Base-by-base conservation (phyloP, 2,888 invertebrate genomes). In the Pedicia rivosa region DNA sequence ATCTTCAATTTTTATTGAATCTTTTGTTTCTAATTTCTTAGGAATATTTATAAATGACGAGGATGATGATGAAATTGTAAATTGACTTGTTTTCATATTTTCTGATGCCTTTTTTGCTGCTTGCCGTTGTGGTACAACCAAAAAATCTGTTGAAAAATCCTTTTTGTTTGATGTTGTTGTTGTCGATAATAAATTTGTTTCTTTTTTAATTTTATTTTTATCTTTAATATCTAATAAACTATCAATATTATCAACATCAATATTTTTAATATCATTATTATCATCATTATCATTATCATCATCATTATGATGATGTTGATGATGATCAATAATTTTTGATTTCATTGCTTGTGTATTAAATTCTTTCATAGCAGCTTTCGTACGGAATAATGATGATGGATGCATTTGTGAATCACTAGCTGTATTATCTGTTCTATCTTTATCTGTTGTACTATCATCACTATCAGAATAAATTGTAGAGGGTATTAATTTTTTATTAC, bases 31-130 rank as follows among this genome's bases (percentile, higher is more conserved):
- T n/a, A n/a, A n/a, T n/a, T 50, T 66, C 59, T 20, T 32, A 7
- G 20, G 20, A 30, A 42, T 41, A 10, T 30, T 36, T 2, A 43
- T 33, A 3, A 33, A 40, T 40, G 51, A 42, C n/a, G 40, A 36
- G 13, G 40, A 40, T 15, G 39, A 41, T 31, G 34, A 16, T 6
- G 24, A 25, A 35, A 35, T 35, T 14, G 25, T 50, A 17, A 60
- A 63, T 46, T 70, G 76, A 32, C 72, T 77, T 14, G 72, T 74
- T 41, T 72, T 77, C 72, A 88, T 77, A 52, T 82, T 87, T 58
- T 88, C 87, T 2, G 83, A 81, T 2, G 88, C 88, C 54, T 87
- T 88, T 56, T 87, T 88, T 17, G 88, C 88, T 19, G 88, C 88
- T 60, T 87, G 83, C 36, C 88, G 66, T 54, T 88, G 88, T 2